A percentile compares a stretch with the other conserved stretches of the same genome.
Conservation (phyloP, 2,113 vertebrate genomes). For the Crotalus viridis region DNA sequence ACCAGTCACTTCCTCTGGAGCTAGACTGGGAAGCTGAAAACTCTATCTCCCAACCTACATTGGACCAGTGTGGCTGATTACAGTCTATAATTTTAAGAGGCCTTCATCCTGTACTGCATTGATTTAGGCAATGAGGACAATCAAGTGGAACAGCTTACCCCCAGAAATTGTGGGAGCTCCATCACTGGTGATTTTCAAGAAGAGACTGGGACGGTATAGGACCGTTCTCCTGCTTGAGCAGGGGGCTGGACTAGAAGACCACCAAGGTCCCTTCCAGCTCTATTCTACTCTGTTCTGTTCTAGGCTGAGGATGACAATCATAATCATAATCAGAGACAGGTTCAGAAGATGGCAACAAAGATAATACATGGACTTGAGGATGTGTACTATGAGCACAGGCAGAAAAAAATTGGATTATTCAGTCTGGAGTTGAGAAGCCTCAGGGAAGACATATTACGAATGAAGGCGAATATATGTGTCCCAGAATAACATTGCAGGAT, state of each 20-base stretch:
- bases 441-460: background rate
- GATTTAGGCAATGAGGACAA: background rate
- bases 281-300: too few species aligned
- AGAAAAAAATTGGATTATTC: background rate
- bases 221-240: too few species aligned
- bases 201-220: too few species aligned
- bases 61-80: background rate
- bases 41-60: background rate
- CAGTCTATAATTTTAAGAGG: background rate
- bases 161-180: too few species aligned
- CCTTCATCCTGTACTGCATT: background rate
- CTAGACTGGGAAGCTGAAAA: background rate
- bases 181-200: too few species aligned
- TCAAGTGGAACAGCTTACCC: too few species aligned
- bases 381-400: background rate
- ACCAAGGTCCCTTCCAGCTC: too few species aligned
- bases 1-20: background rate
- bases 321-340: background rate
- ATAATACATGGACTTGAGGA: background rate
- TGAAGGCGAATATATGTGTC: background rate
- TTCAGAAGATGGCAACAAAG: background rate
- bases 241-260: too few species aligned
- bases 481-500: background rate
- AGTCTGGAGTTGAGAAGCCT: background rate
- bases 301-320: background rate